These are phyloP conservation scores for Podarcis siculus DNA, from an alignment of 2,797 vertebrate species.

Conservation along the genomic window DNA sequence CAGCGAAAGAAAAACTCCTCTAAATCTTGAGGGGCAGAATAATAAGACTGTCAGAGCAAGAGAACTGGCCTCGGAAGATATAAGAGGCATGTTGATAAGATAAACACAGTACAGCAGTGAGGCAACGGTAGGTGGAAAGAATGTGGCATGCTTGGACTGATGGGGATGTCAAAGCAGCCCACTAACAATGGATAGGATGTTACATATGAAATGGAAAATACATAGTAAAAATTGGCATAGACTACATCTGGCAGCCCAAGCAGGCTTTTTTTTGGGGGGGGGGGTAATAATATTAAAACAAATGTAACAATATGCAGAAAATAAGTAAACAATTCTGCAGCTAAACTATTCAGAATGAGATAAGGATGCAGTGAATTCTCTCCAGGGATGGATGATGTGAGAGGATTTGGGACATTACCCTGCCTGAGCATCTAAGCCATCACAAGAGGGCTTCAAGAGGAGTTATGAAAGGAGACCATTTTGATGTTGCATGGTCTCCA, in stretches of 20 bases:
- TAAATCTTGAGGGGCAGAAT: neutral
- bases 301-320: neutral
- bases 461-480: too few species aligned
- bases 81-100: neutral
- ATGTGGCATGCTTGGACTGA: neutral
- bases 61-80: neutral
- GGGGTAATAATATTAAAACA: neutral
- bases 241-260: neutral
- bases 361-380: neutral
- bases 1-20: neutral
- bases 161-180: neutral
- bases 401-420: too few species aligned
- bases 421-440: too few species aligned
- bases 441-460: too few species aligned
- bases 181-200: neutral
- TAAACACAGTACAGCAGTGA: neutral
- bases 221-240: neutral
- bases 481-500: too few species aligned
- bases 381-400: too few species aligned
- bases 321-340: neutral
- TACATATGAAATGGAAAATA: neutral
- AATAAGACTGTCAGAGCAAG: neutral
- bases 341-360: neutral
- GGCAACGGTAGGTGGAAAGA: neutral
- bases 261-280: neutral